Evolutionary conservation across 2,888 invertebrate species (phyloP), one percentile per base, ranked within the genome.

Genomic region (Frankliniella intonsa): DNA sequence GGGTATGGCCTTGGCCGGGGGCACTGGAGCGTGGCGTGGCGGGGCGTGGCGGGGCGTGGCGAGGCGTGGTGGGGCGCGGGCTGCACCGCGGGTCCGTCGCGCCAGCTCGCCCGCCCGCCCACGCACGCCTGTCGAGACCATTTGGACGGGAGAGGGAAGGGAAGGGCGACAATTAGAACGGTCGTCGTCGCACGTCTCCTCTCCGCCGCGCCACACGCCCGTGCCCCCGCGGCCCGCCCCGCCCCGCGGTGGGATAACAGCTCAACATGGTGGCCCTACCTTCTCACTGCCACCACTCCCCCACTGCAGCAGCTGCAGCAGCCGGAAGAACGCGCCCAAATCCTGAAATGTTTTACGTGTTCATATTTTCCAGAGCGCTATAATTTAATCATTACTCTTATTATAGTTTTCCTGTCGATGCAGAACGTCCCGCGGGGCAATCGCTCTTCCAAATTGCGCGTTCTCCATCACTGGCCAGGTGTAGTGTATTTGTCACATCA

Each of bases 11-110:
- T 5, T 76, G 22, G 69, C 62, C 14, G 7, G 62, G 62, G 9
- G 69, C 69, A 25, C 69, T 76, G 69, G 25, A 76, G 69, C 69
- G 69, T 76, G 69, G 69, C 69, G 51, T 51, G 55, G 55, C 55
- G 14, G 12, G 55, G 55, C 55, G 62, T 10, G 62, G 62, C 62
- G 62, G 62, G n/a, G 62, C 62, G 62, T 10, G n/a, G 62, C 62
- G 38, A 17, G 62, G n/a, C n/a, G 62, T 5, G 12, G 69, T 12
- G 69, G 69, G 69, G 22, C 69, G 69, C 69, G 8, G 69, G 22
- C n/a, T 22, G 69, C n/a, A 22, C 69, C 69, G 22, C 69, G 69
- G 69, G 69, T 25, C n/a, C 19, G 69, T 22, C 69, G 69, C 12
- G 55, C 17, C 17, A 38, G 38, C 38, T 3, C n/a, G 38, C 38